phyloP scores from a whole-genome alignment of 2,797 vertebrate species.

The Orestias chungarensis region DNA sequence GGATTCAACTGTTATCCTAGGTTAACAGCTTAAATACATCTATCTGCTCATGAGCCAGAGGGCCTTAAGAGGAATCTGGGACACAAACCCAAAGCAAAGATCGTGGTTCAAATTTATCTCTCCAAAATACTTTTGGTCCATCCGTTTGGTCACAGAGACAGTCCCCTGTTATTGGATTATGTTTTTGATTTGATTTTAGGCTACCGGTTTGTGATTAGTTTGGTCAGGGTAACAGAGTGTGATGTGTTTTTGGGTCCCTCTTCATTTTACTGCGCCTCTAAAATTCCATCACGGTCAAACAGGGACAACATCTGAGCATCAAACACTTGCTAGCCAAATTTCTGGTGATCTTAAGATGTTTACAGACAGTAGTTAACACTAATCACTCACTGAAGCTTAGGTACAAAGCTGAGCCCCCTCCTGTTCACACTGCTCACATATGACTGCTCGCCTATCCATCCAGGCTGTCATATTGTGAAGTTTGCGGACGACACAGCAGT shows the following conservation, averaged over 20 bases:
- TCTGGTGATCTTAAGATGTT: neutral
- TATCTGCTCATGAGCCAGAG: constrained; percentile 28
- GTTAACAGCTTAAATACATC: constrained; percentile 27
- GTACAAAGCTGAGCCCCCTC: no score
- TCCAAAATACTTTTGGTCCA: neutral
- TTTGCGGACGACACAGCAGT: no score
- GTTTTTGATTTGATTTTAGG: neutral
- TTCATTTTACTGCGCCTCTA: neutral
- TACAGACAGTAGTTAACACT: neutral
- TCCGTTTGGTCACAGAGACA: neutral
- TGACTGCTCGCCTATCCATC: no score
- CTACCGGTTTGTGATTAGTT: neutral
- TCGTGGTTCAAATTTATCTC: constrained; percentile 25
- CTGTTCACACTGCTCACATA: no score
- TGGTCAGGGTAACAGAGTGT: neutral
- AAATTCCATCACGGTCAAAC: neutral
- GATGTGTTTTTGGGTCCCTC: neutral
- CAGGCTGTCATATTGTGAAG: no score
- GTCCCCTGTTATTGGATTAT: neutral
- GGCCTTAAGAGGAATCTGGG: constrained; percentile 32
- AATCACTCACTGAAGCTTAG: neutral
- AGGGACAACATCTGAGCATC: neutral
- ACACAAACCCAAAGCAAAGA: constrained; percentile 31
- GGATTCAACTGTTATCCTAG: constrained; percentile 14
- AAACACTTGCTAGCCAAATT: neutral